Evolutionary conservation across 2,113 vertebrate genomes (phyloP).

Genomic region (Rhynchomys soricoides): DNA sequence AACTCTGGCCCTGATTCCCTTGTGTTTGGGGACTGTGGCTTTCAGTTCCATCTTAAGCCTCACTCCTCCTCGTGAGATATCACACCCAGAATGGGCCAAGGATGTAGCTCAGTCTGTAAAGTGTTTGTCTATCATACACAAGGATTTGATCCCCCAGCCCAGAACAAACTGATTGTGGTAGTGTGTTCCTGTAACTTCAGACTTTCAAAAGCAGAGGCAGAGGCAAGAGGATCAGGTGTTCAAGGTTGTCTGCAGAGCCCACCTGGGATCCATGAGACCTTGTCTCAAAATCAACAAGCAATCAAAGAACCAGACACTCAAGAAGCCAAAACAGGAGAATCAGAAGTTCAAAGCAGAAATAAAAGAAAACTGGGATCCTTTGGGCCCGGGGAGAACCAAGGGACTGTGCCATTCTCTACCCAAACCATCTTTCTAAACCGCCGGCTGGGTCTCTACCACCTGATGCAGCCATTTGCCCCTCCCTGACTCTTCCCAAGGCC

Average conservation of each 20-base stretch:
- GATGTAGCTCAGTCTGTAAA: neutral
- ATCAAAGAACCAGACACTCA: neutral
- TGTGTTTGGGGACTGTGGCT: no score
- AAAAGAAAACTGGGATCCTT: neutral
- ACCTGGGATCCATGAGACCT: neutral
- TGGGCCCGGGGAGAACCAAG: neutral
- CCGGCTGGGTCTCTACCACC: neutral
- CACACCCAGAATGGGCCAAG: neutral
- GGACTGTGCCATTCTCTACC: neutral
- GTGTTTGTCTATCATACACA: neutral
- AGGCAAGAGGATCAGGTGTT: neutral
- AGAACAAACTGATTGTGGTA: neutral
- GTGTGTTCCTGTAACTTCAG: neutral
- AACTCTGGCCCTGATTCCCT: neutral
- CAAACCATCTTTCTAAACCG: neutral
- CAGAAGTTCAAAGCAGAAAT: neutral
- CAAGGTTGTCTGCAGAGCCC: neutral
- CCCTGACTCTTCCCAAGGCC: neutral
- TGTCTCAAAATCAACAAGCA: neutral
- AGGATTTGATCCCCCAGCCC: neutral
- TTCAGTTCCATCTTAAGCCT: neutral
- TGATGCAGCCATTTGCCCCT: neutral
- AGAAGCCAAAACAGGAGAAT: neutral
- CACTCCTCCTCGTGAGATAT: neutral
- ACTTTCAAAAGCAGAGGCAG: neutral